Percentiles rank a stretch among this genome's conserved stretches.
Evolutionary conservation across 2,113 vertebrate genomes (phyloP).

Genomic region (Salvelinus alpinus): DNA sequence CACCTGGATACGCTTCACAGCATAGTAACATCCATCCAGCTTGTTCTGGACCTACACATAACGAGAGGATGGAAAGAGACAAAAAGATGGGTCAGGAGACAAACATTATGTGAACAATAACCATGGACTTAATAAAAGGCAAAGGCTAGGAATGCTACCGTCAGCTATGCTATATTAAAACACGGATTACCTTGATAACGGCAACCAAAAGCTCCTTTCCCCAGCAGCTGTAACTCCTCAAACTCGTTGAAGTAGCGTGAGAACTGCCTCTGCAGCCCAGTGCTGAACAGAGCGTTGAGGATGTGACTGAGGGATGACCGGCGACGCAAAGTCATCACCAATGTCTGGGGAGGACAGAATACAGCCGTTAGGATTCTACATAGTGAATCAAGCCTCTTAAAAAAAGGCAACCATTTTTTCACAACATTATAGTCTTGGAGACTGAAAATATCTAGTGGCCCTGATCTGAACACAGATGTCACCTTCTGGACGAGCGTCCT

Average conservation of each 20-base stretch:
- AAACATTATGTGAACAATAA: background rate
- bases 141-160: no score
- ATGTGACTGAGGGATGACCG: slow-evolving; percentile 82
- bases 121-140: no score
- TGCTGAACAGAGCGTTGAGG: slow-evolving; percentile 77
- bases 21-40: slow-evolving; percentile 94
- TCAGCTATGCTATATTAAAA: background rate
- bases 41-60: slow-evolving; percentile 92
- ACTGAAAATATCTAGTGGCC: background rate
- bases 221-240: slow-evolving; percentile 91
- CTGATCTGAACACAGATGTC: slow-evolving; percentile 1
- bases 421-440: background rate
- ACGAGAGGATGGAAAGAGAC: no score
- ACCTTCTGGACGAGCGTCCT: slow-evolving; percentile 88
- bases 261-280: slow-evolving; percentile 84
- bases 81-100: background rate
- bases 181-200: slow-evolving; percentile 81
- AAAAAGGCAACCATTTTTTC: no score
- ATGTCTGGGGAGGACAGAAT: slow-evolving; percentile 67
- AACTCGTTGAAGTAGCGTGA: slow-evolving; percentile 95
- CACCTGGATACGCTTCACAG: slow-evolving; percentile 90
- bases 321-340: slow-evolving; percentile 83
- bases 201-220: slow-evolving; percentile 96
- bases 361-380: background rate
- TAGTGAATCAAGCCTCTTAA: background rate